These are phyloP conservation scores for Temnothorax unifasciatus DNA, from an alignment of 2,888 invertebrate genomes.

Conservation along the genomic window DNA sequence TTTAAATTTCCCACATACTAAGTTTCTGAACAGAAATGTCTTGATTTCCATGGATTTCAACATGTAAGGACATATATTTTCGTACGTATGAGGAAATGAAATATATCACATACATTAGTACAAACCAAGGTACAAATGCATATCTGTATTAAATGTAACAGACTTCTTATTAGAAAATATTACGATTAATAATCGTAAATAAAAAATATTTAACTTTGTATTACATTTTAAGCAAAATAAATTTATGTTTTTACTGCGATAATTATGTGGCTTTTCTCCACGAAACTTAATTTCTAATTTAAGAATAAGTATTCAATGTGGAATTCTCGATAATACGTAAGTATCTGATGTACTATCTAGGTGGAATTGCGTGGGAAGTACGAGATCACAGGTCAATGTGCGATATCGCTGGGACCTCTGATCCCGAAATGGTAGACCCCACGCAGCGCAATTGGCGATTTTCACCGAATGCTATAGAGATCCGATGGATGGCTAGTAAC, in stretches of 20 bases:
- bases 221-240: neutral
- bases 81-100: neutral
- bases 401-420: constrained; percentile 67
- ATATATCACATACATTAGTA: neutral
- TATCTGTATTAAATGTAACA: neutral
- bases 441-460: constrained; percentile 64
- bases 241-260: neutral
- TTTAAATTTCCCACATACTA: constrained; percentile 15
- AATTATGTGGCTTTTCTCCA: neutral
- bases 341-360: constrained; percentile 55
- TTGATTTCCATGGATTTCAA: neutral
- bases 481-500: constrained; percentile 72
- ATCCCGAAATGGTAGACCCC: constrained; percentile 62
- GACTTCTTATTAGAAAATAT: neutral
- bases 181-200: neutral
- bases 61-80: neutral
- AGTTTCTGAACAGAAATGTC: constrained; percentile 12
- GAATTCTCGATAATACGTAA: constrained; percentile 4
- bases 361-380: constrained; percentile 75
- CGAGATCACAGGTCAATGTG: constrained; percentile 63
- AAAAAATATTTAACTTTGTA: constrained; percentile 1
- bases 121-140: neutral
- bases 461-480: constrained; percentile 73
- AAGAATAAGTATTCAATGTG: constrained; percentile 1
- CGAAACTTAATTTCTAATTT: neutral